Conservation (phyloP, 2,888 invertebrate species). For the Sinelater perroti region DNA sequence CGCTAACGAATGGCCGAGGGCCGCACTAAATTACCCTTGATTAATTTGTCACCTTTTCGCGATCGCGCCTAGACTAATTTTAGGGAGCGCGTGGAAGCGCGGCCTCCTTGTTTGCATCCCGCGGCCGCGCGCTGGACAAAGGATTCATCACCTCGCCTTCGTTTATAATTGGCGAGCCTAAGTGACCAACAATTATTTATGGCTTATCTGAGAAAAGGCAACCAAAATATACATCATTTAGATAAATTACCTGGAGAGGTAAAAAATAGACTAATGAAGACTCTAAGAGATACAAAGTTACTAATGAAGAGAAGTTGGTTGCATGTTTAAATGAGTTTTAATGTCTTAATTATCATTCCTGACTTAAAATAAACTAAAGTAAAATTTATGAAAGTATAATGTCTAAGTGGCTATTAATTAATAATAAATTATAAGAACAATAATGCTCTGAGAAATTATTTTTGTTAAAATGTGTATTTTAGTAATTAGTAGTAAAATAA, state of each 20-base stretch:
- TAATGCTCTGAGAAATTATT: too few species aligned
- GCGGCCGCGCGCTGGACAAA: too few species aligned
- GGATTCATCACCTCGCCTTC: too few species aligned
- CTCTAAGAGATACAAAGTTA: constrained; percentile 22
- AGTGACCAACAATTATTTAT: constrained; percentile 24
- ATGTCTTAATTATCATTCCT: neutral
- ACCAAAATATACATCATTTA: constrained; percentile 9
- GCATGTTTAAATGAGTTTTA: constrained; percentile 8
- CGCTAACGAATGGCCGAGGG: constrained; percentile 40
- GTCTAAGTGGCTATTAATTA: too few species aligned
- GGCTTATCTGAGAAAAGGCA: constrained; percentile 4
- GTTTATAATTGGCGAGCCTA: too few species aligned
- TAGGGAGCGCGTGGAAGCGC: too few species aligned
- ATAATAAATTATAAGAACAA: too few species aligned
- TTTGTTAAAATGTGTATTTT: too few species aligned
- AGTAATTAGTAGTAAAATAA: too few species aligned
- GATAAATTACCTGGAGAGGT: constrained; percentile 1
- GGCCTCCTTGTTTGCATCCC: too few species aligned
- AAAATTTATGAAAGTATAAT: too few species aligned
- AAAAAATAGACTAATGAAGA: too few species aligned
- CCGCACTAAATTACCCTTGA: constrained; percentile 40
- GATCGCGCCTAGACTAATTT: neutral
- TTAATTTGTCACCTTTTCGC: constrained; percentile 31
- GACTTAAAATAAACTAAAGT: constrained; percentile 12
- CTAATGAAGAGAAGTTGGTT: constrained; percentile 20